Conservation (phyloP, 2,113 vertebrate genomes). For the Ramphastos sulfuratus region DNA sequence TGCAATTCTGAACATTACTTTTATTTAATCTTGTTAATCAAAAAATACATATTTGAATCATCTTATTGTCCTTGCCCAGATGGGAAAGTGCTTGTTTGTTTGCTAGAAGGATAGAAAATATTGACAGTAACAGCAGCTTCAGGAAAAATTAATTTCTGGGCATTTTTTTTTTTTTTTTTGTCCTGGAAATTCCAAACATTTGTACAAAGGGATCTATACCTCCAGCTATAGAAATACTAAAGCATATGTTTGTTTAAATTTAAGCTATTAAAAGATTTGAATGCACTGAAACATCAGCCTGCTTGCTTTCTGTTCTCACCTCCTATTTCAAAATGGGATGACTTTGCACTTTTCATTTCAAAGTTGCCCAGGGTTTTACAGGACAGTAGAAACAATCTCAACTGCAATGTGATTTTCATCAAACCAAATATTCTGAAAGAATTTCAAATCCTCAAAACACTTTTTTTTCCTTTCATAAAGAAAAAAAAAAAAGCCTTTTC, state of each 20-base stretch:
- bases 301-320: neutral
- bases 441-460: neutral
- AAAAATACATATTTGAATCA: neutral
- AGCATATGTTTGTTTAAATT: neutral
- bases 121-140: neutral
- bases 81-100: neutral
- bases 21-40: neutral
- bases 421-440: neutral
- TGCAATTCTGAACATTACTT: neutral
- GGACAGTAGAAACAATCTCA: neutral
- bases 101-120: neutral
- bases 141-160: neutral
- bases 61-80: neutral
- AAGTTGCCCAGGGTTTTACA: neutral
- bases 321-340: neutral
- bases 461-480: neutral
- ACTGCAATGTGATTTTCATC: neutral
- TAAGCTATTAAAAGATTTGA: neutral
- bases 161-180: fast-evolving
- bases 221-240: neutral
- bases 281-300: neutral
- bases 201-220: neutral
- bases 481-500: neutral
- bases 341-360: neutral
- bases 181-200: neutral